Conservation (phyloP, 1,140 invertebrate genomes). For the Temnothorax curvispinosus region DNA sequence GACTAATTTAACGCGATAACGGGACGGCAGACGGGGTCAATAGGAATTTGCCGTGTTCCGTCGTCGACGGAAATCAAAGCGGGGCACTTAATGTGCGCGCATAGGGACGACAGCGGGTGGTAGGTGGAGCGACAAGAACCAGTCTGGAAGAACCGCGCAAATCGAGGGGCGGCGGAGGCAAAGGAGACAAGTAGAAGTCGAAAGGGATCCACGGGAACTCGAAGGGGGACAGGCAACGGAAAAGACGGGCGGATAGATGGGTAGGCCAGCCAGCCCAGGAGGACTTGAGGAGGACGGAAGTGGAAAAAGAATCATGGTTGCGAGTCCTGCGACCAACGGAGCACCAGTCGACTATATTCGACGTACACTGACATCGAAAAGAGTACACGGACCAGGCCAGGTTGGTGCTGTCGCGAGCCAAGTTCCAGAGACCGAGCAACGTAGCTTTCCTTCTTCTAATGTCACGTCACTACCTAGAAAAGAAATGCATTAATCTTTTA, state of each 20-base stretch:
- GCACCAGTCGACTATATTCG: conserved; percentile 41
- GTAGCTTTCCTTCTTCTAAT: conserved; percentile 72
- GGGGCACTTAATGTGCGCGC: conserved; percentile 76
- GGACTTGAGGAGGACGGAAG: conserved; percentile 10
- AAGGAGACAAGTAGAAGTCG: conserved; percentile 56
- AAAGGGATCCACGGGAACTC: conserved; percentile 38
- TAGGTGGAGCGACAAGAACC: conserved; percentile 32
- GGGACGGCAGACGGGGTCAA: conserved; percentile 74
- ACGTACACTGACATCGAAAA: neutral
- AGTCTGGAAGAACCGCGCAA: conserved; percentile 41
- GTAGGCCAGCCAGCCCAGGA: neutral
- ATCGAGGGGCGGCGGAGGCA: conserved; percentile 34
- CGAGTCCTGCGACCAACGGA: conserved; percentile 31
- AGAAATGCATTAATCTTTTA: conserved; percentile 79
- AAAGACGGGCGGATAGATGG: conserved; percentile 29
- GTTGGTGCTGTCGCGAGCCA: conserved; percentile 22
- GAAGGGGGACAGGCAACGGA: conserved; percentile 29
- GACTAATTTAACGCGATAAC: conserved; percentile 77
- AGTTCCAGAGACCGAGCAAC: conserved; percentile 54
- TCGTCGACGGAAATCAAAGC: conserved; percentile 80
- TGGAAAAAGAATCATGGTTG: conserved; percentile 44
- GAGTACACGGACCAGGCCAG: conserved; percentile 1
- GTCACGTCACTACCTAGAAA: conserved; percentile 75
- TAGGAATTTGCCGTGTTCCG: conserved; percentile 76
- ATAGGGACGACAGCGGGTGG: conserved; percentile 73